Evolutionary conservation across 2,797 vertebrate genomes (phyloP), one percentile per base, ranked within the genome.

Genomic region (Gallinago nigripennis): DNA sequence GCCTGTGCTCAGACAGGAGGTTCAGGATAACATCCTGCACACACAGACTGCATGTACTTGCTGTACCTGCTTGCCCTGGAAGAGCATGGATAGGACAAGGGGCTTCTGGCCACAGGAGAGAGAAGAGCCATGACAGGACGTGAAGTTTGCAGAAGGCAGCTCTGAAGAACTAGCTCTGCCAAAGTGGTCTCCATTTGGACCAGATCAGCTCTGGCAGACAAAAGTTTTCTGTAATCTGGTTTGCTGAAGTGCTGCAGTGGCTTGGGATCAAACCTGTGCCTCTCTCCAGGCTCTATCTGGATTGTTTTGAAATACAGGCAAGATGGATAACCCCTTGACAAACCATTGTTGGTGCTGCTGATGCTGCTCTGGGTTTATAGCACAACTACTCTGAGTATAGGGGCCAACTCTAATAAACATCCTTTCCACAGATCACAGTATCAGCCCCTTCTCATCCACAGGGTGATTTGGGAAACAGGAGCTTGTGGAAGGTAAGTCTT

Each of bases 51-150:
- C 16, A 1, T 2, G 11, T 56, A 12, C 17, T 46, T 61, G 77
- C 63, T 71, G 30, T 10, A 2, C 60, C 60, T 86, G 60, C 56
- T 57, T 4, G 0, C 14, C 53, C 39, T 57, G 46, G 33, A 27
- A 87, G 7, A 45, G 2, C 2, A 11, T 0, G 0, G 50, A 2
- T 50, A 43, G 41, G 20, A 77, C 2, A 1, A 8, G 33, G 21
- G 28, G 28, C 9, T 12, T 56, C 45, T 82, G 46, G 57, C 12
- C 43, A 35, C 33, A 31, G 16, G 25, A 8, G 19, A 76, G 30
- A 37, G 58, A 53, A 56, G 27, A 57, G 33, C 58, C 64, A 6
- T 3, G 15, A 3, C 23, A 61, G 43, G 10, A 50, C 16, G n/a
- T 1, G 23, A 51, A 39, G 43, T 11, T 31, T 65, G 82, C 80